A percentile compares a stretch with the other conserved stretches of the same genome.
Conservation (phyloP, 2,888 invertebrate genomes). For the Gerosis bhagava region DNA sequence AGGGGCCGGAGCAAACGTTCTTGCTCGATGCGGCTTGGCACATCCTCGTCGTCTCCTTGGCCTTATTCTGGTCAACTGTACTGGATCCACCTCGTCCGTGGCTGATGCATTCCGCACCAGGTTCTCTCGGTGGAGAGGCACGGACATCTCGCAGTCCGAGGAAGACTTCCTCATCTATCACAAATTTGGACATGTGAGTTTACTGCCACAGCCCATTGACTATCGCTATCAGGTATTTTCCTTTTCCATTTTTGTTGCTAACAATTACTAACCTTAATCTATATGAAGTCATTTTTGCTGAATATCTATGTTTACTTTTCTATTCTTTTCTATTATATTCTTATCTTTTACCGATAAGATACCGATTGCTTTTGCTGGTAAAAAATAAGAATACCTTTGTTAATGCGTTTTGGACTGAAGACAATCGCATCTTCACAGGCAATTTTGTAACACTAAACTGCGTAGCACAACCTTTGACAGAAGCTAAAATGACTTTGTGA, state of each 20-base stretch:
- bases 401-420: background rate
- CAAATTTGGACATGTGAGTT: slow-evolving; percentile 95
- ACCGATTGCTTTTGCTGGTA: too few species aligned
- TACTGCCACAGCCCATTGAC: slow-evolving; percentile 49
- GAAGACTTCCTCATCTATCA: slow-evolving; percentile 95
- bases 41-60: slow-evolving; percentile 91
- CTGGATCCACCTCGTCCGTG: slow-evolving; percentile 92
- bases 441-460: too few species aligned
- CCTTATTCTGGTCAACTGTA: slow-evolving; percentile 93
- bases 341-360: too few species aligned
- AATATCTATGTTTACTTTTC: background rate
- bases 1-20: slow-evolving; percentile 93
- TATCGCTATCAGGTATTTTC: slow-evolving; percentile 67
- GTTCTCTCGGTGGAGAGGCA: slow-evolving; percentile 92
- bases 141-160: slow-evolving; percentile 92
- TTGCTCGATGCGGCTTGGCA: slow-evolving; percentile 92
- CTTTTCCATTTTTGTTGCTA: slow-evolving; percentile 50
- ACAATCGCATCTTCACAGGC: too few species aligned
- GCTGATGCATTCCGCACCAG: slow-evolving; percentile 93
- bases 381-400: too few species aligned
- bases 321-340: background rate
- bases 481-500: too few species aligned
- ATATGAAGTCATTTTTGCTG: slow-evolving; percentile 6
- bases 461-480: too few species aligned
- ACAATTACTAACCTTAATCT: slow-evolving; percentile 25